These are phyloP conservation scores for Himalopsyche kuldschensis DNA, from an alignment of 2,888 invertebrate genomes.

Conservation along the genomic window DNA sequence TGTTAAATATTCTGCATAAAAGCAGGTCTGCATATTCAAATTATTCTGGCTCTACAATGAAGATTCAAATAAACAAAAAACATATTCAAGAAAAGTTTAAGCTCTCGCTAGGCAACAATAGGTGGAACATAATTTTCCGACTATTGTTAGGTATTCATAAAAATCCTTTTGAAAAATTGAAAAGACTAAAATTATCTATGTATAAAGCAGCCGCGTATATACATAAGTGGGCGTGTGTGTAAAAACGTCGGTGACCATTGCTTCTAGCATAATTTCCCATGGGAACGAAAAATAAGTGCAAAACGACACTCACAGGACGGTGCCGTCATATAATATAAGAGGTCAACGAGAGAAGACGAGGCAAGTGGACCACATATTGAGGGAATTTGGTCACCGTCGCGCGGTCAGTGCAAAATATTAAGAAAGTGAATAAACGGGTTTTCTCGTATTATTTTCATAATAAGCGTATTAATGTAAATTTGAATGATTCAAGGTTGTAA, in stretches of 20 bases:
- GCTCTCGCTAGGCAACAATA: too few species aligned
- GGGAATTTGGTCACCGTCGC: constrained; percentile 8
- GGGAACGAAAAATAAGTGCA: constrained; percentile 38
- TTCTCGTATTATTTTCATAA: neutral
- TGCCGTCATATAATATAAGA: constrained; percentile 24
- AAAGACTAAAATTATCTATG: neutral
- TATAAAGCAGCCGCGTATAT: neutral
- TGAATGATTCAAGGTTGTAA: neutral
- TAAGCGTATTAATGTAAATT: neutral
- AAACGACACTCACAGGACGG: constrained; percentile 35
- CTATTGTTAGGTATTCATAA: neutral
- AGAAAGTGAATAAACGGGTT: neutral
- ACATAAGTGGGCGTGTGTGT: neutral
- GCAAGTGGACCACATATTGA: constrained; percentile 8
- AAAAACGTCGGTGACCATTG: constrained; percentile 22
- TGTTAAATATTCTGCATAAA: too few species aligned
- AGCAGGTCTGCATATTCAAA: too few species aligned
- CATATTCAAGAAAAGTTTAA: too few species aligned
- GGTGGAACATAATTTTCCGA: too few species aligned
- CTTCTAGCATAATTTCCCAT: constrained; percentile 37
- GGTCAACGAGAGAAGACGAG: neutral
- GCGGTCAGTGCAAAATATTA: neutral
- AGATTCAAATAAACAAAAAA: too few species aligned
- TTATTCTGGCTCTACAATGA: too few species aligned
- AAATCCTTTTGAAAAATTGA: neutral